These are phyloP conservation scores for Nothura maculosa DNA, from an alignment of 2,797 vertebrate species.

Conservation along the genomic window DNA sequence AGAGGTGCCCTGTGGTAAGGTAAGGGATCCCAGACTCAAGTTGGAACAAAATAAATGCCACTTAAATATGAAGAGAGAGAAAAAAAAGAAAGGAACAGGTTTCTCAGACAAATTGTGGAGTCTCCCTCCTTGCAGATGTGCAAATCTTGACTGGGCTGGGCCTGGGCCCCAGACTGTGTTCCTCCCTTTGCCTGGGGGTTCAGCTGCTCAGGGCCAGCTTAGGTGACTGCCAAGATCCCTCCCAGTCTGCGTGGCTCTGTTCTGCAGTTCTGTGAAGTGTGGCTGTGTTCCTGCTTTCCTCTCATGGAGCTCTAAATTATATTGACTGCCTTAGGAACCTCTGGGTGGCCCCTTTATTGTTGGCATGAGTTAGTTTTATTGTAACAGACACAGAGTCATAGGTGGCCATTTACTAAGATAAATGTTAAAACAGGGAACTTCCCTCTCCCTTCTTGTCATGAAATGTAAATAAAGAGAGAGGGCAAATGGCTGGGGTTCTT, in stretches of 20 bases:
- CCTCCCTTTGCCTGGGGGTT: neutral
- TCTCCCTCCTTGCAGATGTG: neutral
- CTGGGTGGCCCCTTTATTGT: neutral
- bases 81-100: neutral
- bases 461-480: neutral
- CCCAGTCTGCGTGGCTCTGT: neutral
- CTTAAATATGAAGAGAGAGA: neutral
- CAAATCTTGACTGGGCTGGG: too few relatives aligned
- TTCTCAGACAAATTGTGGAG: neutral
- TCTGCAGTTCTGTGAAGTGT: neutral
- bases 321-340: neutral
- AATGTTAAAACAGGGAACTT: neutral
- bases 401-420: neutral
- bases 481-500: neutral
- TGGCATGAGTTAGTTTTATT: neutral
- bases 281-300: neutral
- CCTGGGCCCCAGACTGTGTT: neutral
- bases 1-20: neutral
- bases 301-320: neutral
- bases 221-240: neutral
- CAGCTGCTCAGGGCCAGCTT: neutral
- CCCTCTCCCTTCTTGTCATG: neutral
- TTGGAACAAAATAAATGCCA: neutral
- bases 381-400: neutral
- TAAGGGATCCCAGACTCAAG: neutral